phyloP scores from a whole-genome alignment of 64 coral and sea anemone genomes.

The Acropora tenuis region DNA sequence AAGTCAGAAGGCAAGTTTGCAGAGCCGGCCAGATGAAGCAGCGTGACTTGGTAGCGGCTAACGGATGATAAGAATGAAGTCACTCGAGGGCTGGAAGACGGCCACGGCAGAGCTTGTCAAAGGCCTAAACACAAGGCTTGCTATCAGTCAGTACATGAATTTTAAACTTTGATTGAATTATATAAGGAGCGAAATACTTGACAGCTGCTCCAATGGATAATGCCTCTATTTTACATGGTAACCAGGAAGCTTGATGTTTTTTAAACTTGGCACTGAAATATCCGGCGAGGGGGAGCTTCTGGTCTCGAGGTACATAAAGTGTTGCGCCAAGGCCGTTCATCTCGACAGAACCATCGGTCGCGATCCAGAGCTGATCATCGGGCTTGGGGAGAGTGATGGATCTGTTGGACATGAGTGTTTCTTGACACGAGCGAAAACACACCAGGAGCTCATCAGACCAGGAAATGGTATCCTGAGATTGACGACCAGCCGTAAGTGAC shows the following conservation, averaged over 20 bases:
- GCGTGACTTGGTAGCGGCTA: conserved; percentile 1
- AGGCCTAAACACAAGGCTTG: conserved; percentile 19
- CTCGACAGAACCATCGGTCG: conserved; percentile 13
- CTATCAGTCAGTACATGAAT: conserved; percentile 18
- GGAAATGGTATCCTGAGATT: too few relatives aligned
- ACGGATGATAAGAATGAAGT: conserved; percentile 15
- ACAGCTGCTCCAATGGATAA: background rate
- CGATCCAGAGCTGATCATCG: conserved; percentile 39
- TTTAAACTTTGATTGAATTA: too few relatives aligned
- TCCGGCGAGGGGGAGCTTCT: conserved; percentile 9
- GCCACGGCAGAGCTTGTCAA: conserved; percentile 22
- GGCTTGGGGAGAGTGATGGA: too few relatives aligned
- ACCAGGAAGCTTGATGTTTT: conserved; percentile 1
- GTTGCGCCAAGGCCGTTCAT: conserved; percentile 31
- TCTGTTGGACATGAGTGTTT: conserved; percentile 5
- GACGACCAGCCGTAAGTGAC: too few relatives aligned
- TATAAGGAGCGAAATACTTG: too few relatives aligned
- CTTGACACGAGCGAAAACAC: too few relatives aligned
- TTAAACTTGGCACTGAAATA: conserved; percentile 12
- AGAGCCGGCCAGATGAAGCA: background rate
- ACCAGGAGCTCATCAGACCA: too few relatives aligned
- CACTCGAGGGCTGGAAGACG: conserved; percentile 16
- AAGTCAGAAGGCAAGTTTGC: conserved; percentile 29
- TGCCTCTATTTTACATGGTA: background rate
- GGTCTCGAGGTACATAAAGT: conserved; percentile 23